phyloP scores from a whole-genome alignment of 2,797 vertebrate genomes.

The Monodelphis domestica region DNA sequence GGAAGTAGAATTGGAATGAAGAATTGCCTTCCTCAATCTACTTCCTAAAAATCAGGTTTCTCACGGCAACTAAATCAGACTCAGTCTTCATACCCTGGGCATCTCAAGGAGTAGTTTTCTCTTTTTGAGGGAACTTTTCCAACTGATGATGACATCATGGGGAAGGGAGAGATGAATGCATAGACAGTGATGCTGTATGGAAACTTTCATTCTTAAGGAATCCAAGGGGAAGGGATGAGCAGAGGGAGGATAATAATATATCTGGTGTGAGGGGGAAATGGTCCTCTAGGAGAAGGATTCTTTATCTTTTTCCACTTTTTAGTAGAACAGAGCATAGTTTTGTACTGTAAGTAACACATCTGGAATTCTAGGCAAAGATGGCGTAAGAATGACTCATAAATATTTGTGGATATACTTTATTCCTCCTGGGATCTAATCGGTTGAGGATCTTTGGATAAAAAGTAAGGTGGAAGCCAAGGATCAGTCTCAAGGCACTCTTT shows the following conservation, averaged over 20 bases:
- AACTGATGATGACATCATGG: neutral
- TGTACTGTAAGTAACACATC: neutral
- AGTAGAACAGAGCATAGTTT: neutral
- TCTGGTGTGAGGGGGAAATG: neutral
- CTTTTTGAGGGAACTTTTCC: neutral
- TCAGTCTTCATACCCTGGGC: neutral
- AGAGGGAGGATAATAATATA: constrained; percentile 46
- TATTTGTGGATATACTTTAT: neutral
- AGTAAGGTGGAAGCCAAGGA: neutral
- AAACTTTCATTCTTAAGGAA: constrained; percentile 2
- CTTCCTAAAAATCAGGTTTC: neutral
- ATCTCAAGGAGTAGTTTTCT: neutral
- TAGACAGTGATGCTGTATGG: neutral
- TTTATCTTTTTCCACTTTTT: constrained; percentile 15
- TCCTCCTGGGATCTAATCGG: neutral
- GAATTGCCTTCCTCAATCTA: neutral
- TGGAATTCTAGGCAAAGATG: neutral
- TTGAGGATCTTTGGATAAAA: neutral
- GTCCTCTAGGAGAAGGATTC: neutral
- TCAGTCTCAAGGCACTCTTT: neutral
- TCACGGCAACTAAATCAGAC: neutral
- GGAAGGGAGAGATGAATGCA: neutral
- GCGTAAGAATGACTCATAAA: neutral
- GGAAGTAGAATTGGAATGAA: neutral
- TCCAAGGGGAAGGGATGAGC: constrained; percentile 7